Evolutionary conservation across 2,797 vertebrate species (phyloP), one percentile per base, ranked within the genome.

Genomic region (Sylvilagus floridanus): DNA sequence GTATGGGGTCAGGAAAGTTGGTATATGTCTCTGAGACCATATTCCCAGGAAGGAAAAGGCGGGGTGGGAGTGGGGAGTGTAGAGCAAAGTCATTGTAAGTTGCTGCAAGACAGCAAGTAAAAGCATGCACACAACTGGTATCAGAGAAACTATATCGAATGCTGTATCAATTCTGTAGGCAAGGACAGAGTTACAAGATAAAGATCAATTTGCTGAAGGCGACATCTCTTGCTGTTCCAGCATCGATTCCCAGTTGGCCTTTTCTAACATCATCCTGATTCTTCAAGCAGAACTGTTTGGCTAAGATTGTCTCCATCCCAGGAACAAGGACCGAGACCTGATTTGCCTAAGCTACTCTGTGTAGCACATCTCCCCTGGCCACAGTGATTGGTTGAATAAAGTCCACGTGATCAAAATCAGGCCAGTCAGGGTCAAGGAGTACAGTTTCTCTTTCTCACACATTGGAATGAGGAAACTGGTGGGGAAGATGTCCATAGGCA

Each of bases 171-270:
- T 87, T 69, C 26, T 26, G 30, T 28, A 42, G 30, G 30, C 21
- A 60, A 97, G 52, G 12, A 32, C 7, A 24, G 35, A 65, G 68
- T 71, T 82, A 84, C 21, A 37, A 93, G 84, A 47, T 78, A 68
- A 93, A 88, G 32, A 26, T n/a, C 78, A 73, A 81, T 2, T 42
- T 60, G 50, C 35, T 26, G 0, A 68, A 73, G 47, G 52, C 7
- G 57, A 32, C 21, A 47, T 50, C 42, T 90, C 5, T 21, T 66
- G 30, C 22, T 85, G 63, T 30, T 9, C 26, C 8, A 68, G 35
- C 3, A 6, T 54, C 63, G 84, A 16, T 28, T 88, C 57, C 52
- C 35, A 14, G n/a, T 78, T 65, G 88, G 69, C 26, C 26, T 77
- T 88, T 85, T 42, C 54, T 57, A 81, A 84, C 5, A 73, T 24